Evolutionary conservation across 2,888 invertebrate genomes (phyloP), one percentile per base, ranked within the genome.

Genomic region (Dasysyrphus tricinctus): DNA sequence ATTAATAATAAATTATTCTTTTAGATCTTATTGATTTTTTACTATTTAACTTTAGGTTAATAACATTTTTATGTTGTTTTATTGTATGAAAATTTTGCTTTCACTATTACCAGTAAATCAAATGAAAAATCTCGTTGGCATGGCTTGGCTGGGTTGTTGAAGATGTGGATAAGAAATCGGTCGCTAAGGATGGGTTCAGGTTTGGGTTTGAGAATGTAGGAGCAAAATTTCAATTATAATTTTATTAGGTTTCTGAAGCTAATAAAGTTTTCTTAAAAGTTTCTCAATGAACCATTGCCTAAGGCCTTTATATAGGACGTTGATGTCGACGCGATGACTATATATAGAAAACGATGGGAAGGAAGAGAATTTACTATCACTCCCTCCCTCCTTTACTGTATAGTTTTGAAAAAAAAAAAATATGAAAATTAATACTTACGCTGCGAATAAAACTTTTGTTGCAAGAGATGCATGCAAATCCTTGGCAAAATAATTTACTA

Each of bases 221-320:
- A 70, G 37, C 14, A 34, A 49, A 47, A 72, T 57, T 67, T 76
- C 80, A 77, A 80, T 80, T 85, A 80, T 73, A 73, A 80, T 76
- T 77, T 73, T 80, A 80, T 80, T 67, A 69, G 73, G 67, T 69
- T 77, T 76, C 84, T 61, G 76, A 61, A 49, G 80, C 47, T 80
- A 78, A 70, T 77, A 63, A 80, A 80, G 84, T 84, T 80, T 76
- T 65, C 67, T 61, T 59, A 24, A 67, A 80, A 80, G 49, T 59
- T 82, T 44, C 39, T 34, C 54, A 80, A 73, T 73, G 61, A 67
- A 49, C 78, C 69, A 69, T 63, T 32, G 82, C 73, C 82, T 56
- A 56, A 69, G 73, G 82, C 49, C 9, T 24, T 39, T 29, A 65
- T 29, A 65, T 9, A 47, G 32, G 9, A 57, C 56, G n/a, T n/a